Evolutionary conservation across 1,140 invertebrate genomes (phyloP).

Genomic region (Cyphomyrmex costatus): DNA sequence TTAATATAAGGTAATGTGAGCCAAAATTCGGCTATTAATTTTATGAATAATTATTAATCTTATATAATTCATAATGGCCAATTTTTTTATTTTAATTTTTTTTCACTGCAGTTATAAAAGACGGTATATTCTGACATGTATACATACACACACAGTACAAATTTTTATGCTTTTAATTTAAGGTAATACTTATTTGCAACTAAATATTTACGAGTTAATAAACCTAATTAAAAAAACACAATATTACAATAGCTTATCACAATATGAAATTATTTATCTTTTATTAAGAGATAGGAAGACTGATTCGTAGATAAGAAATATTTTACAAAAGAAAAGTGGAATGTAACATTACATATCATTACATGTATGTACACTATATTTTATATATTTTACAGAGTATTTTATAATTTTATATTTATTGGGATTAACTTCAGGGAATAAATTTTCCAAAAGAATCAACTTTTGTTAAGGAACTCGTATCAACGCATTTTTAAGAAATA

Average conservation of each 20-base stretch:
- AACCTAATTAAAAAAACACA: conserved; percentile 3
- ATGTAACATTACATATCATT: conserved; percentile 56
- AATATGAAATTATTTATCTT: conserved; percentile 23
- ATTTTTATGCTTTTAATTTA: conserved; percentile 34
- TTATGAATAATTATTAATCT: conserved; percentile 21
- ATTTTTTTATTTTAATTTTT: conserved; percentile 3
- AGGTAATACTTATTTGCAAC: conserved; percentile 21
- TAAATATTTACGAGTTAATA: neutral
- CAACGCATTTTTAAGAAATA: no score
- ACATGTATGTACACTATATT: neutral
- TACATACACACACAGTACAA: neutral
- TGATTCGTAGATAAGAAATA: conserved; percentile 27
- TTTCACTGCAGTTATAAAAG: neutral
- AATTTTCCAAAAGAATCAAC: no score
- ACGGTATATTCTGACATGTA: no score
- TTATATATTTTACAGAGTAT: neutral
- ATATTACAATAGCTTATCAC: neutral
- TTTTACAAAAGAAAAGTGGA: conserved; percentile 17
- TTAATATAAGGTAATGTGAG: neutral
- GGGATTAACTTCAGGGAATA: no score
- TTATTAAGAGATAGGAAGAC: conserved; percentile 30
- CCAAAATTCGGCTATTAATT: neutral
- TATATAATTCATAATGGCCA: neutral
- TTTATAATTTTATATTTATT: no score
- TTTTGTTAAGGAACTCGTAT: no score